phyloP scores from a whole-genome alignment of 2,113 vertebrate genomes.

The Oncorhynchus gorbuscha region DNA sequence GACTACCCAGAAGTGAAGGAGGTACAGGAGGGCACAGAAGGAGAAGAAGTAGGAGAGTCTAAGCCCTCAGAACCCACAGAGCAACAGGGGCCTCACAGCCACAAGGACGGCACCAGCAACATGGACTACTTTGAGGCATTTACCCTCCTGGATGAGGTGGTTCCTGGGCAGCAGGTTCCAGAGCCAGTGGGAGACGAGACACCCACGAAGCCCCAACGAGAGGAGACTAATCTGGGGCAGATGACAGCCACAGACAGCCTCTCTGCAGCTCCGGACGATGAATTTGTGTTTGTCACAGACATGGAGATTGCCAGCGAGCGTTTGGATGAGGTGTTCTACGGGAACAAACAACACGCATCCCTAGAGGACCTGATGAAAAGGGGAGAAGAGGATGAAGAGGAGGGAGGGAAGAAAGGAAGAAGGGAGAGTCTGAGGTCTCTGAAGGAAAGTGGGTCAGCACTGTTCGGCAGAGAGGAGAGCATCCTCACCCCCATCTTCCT shows the following conservation, averaged over 20 bases:
- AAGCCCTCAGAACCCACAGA: neutral
- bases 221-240: slow-evolving; percentile 40
- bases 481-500: slow-evolving; percentile 80
- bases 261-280: slow-evolving; percentile 57
- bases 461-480: slow-evolving; percentile 82
- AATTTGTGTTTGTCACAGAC: slow-evolving; percentile 75
- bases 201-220: slow-evolving; percentile 14
- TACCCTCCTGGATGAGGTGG: slow-evolving; percentile 81
- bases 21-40: slow-evolving; percentile 49
- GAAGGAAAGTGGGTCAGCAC: slow-evolving; percentile 75
- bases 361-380: slow-evolving; percentile 39
- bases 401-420: slow-evolving; percentile 50
- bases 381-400: slow-evolving; percentile 37
- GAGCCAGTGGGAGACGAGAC: slow-evolving; percentile 43
- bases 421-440: slow-evolving; percentile 61
- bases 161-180: slow-evolving; percentile 41
- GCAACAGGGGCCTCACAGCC: neutral
- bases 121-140: slow-evolving; percentile 95
- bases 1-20: slow-evolving; percentile 12
- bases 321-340: slow-evolving; percentile 88
- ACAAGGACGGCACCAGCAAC: slow-evolving; percentile 59
- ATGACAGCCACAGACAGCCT: slow-evolving; percentile 33
- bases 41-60: slow-evolving; percentile 10
- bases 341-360: slow-evolving; percentile 52
- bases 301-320: slow-evolving; percentile 79